A percentile compares a stretch with the other conserved stretches of the same genome.
Evolutionary conservation across 2,113 vertebrate species (phyloP).

Genomic region (Vanacampus margaritifer): DNA sequence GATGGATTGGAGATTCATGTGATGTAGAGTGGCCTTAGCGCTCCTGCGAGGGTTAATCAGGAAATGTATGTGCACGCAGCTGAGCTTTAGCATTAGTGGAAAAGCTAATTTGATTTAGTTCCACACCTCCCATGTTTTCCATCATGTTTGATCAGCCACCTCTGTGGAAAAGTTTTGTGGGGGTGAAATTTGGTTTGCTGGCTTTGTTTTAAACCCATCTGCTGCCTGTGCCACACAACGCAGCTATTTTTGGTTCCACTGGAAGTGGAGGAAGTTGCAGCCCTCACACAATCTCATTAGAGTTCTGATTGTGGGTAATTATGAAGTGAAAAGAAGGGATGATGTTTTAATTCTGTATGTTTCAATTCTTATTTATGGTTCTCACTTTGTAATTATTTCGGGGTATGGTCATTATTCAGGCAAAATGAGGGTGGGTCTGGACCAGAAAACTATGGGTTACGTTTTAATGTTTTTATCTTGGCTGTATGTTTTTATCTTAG

Average conservation of each 20-base stretch:
- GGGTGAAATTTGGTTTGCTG: constrained; percentile 44
- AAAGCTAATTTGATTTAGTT: constrained; percentile 52
- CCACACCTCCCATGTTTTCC: constrained; percentile 40
- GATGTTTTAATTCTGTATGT: neutral
- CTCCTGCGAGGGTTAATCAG: constrained; percentile 50
- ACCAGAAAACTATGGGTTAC: constrained; percentile 35
- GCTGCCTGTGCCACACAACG: constrained; percentile 40
- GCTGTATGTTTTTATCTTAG: constrained; percentile 48
- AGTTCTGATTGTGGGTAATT: constrained; percentile 38
- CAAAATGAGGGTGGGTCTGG: constrained; percentile 26
- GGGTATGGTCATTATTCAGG: constrained; percentile 19
- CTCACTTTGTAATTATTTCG: neutral
- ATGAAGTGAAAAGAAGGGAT: constrained; percentile 16
- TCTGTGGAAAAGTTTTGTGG: constrained; percentile 46
- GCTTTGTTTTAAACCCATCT: constrained; percentile 54
- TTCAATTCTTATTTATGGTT: constrained; percentile 1
- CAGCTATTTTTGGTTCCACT: constrained; percentile 51
- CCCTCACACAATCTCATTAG: constrained; percentile 41
- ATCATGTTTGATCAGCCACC: constrained; percentile 42
- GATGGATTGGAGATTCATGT: constrained; percentile 56
- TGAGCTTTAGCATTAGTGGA: constrained; percentile 43
- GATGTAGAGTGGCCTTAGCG: constrained; percentile 36
- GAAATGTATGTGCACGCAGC: constrained; percentile 49
- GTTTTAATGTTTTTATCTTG: constrained; percentile 38
- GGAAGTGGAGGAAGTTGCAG: constrained; percentile 44